phyloP scores from a whole-genome alignment of 2,888 invertebrate species.

The Tachystola acroxantha region DNA sequence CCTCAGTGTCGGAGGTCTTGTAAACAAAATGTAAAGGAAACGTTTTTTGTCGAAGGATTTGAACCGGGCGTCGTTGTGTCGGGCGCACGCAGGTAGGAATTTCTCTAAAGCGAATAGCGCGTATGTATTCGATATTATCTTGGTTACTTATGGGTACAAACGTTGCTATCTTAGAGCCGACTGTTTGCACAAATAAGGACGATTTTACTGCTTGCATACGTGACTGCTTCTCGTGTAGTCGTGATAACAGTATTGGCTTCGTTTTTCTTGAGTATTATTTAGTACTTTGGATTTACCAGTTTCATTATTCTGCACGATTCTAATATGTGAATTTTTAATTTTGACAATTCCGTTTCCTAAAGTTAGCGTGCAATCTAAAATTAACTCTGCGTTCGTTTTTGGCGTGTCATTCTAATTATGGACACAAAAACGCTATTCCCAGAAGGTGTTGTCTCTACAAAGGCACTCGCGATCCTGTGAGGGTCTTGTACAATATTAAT shows the following conservation, averaged over 20 bases:
- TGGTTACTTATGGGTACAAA: slow-evolving; percentile 53
- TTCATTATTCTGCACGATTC: too few relatives aligned
- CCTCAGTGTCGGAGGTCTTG: slow-evolving; percentile 72
- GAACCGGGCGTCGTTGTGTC: slow-evolving; percentile 47
- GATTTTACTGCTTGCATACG: slow-evolving; percentile 47
- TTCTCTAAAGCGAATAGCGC: slow-evolving; percentile 30
- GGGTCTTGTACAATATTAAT: slow-evolving; percentile 20
- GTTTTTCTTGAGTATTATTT: too few relatives aligned
- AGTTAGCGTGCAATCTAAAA: not conserved
- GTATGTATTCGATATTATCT: slow-evolving; percentile 48
- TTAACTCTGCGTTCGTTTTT: not conserved
- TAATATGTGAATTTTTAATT: too few relatives aligned
- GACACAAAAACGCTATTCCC: slow-evolving; percentile 7
- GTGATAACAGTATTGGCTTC: too few relatives aligned
- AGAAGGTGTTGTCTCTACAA: slow-evolving; percentile 10
- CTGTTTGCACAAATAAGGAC: slow-evolving; percentile 69
- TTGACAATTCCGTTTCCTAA: not conserved
- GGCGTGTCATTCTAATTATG: slow-evolving; percentile 3
- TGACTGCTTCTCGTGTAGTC: slow-evolving; percentile 31
- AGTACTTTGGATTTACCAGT: too few relatives aligned
- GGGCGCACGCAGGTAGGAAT: slow-evolving; percentile 25
- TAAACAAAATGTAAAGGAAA: slow-evolving; percentile 70
- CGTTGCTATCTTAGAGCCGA: slow-evolving; percentile 52
- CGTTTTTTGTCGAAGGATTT: slow-evolving; percentile 52
- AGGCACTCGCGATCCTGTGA: slow-evolving; percentile 4